Conservation (phyloP, 2,888 invertebrate genomes). For the Tinea trinotella region DNA sequence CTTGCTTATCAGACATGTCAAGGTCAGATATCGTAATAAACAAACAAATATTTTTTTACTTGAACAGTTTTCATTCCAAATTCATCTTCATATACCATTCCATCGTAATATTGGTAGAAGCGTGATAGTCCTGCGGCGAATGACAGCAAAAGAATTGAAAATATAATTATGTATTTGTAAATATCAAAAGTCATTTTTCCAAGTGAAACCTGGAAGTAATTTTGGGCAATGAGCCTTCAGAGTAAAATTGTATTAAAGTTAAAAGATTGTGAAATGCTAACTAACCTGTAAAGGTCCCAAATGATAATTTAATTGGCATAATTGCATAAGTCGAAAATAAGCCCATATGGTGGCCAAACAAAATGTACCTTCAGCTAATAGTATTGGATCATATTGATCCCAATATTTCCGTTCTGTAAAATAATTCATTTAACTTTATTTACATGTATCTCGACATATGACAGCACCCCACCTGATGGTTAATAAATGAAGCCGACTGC, state of each 20-base stretch:
- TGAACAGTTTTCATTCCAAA: slow-evolving; percentile 71
- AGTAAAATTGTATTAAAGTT: background rate
- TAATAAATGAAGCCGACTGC: too few species aligned
- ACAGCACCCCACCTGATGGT: too few species aligned
- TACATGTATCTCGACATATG: too few species aligned
- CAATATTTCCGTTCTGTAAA: slow-evolving; percentile 75
- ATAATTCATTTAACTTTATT: slow-evolving; percentile 23
- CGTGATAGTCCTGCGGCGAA: slow-evolving; percentile 75
- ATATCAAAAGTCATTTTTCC: slow-evolving; percentile 80
- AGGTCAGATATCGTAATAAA: too few species aligned
- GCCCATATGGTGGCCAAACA: slow-evolving; percentile 78
- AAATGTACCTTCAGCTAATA: slow-evolving; percentile 77
- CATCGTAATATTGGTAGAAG: slow-evolving; percentile 77
- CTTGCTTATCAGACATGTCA: too few species aligned
- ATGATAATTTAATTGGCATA: slow-evolving; percentile 75
- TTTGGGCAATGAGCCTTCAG: background rate
- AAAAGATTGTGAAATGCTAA: background rate
- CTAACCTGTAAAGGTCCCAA: slow-evolving; percentile 73
- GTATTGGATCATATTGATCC: slow-evolving; percentile 74
- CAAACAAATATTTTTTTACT: too few species aligned
- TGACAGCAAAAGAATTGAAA: slow-evolving; percentile 71
- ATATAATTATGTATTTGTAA: slow-evolving; percentile 74
- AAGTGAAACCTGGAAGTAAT: slow-evolving; percentile 66
- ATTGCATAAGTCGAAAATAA: slow-evolving; percentile 74
- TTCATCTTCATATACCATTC: slow-evolving; percentile 72